Evolutionary conservation across 1,140 invertebrate genomes (phyloP).

Genomic region (Zaprionus tsacasi): DNA sequence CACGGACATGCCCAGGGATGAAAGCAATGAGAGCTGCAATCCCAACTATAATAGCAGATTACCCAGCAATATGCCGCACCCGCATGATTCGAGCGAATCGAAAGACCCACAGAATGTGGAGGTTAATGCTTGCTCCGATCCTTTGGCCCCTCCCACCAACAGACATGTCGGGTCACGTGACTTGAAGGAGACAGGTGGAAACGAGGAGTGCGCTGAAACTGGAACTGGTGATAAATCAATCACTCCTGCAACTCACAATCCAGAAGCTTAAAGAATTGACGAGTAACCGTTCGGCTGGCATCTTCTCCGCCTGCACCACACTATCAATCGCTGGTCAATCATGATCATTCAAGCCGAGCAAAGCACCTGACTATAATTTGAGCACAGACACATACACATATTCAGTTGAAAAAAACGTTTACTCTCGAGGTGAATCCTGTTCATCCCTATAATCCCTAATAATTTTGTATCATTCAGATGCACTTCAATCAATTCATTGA

Average conservation of each 20-base stretch:
- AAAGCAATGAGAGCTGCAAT: constrained; percentile 9
- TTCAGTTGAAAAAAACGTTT: background rate
- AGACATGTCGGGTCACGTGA: background rate
- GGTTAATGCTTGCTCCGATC: background rate
- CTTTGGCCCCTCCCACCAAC: background rate
- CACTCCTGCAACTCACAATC: background rate
- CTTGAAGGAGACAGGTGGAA: background rate
- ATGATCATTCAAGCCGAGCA: background rate
- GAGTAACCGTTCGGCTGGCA: background rate
- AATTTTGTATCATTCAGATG: background rate
- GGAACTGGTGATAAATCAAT: background rate
- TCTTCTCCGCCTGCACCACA: background rate
- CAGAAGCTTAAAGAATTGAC: background rate
- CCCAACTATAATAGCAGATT: background rate
- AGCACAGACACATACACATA: background rate
- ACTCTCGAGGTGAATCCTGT: background rate
- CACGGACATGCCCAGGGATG: background rate
- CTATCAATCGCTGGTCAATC: background rate
- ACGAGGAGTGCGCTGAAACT: background rate
- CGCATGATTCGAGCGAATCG: background rate
- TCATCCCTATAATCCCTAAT: background rate
- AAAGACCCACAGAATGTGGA: background rate
- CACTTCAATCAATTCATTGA: background rate
- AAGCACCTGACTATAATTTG: background rate
- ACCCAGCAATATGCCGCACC: background rate